phyloP scores from a whole-genome alignment of 37 sponge, comb jelly and placozoan genomes.

The Hexactinellida sp. region DNA sequence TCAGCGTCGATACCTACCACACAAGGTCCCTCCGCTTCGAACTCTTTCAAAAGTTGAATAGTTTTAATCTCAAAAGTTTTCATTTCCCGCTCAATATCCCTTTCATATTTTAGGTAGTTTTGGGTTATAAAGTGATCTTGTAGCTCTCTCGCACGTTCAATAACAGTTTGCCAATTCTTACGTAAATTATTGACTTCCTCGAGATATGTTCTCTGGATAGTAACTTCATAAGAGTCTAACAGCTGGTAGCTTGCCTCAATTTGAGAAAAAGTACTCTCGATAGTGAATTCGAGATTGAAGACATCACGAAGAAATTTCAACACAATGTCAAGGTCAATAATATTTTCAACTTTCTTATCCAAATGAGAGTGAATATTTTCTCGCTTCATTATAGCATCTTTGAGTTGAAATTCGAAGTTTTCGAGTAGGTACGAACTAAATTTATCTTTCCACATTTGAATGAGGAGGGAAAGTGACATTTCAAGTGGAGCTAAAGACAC shows the following conservation, averaged over 20 bases:
- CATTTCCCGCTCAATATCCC: not conserved
- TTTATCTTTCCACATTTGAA: conserved; percentile 11
- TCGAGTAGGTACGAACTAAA: not conserved
- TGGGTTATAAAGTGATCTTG: not conserved
- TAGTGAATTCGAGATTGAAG: not conserved
- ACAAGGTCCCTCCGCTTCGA: not conserved
- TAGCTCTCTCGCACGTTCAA: not conserved
- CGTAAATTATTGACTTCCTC: not conserved
- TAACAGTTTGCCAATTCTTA: not conserved
- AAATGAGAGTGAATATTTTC: not conserved
- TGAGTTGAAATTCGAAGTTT: not conserved
- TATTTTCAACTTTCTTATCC: not conserved
- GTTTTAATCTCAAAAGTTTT: not conserved
- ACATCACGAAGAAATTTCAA: not conserved
- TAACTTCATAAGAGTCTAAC: not conserved
- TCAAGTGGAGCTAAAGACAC: not conserved
- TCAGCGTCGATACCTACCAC: not conserved
- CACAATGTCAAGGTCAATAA: not conserved
- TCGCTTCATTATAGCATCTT: not conserved
- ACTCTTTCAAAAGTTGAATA: not conserved
- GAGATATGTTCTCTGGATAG: not conserved
- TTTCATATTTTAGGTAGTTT: not conserved
- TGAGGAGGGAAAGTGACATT: not conserved
- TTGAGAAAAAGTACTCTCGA: not conserved
- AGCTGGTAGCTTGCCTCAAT: not conserved